Percentiles rank a stretch among this genome's conserved stretches.
phyloP scores from a whole-genome alignment of 2,113 vertebrate species.

The Podilymbus podiceps region DNA sequence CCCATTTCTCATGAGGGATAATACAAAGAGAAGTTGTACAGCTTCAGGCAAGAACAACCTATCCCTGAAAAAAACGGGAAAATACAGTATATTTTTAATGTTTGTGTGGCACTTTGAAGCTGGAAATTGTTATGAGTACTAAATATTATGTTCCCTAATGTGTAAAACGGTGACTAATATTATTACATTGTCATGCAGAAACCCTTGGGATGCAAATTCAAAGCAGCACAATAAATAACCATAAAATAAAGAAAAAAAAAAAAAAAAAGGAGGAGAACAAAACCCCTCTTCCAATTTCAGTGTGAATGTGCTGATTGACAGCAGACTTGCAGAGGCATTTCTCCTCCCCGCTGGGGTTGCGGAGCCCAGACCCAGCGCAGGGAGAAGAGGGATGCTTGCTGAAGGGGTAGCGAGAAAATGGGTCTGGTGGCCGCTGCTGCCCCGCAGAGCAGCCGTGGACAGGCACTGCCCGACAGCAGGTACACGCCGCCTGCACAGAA shows the following conservation, averaged over 20 bases:
- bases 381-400: background rate
- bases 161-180: constrained; percentile 36
- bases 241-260: background rate
- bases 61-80: background rate
- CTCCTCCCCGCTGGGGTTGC: background rate
- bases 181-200: constrained; percentile 35
- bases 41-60: constrained; percentile 18
- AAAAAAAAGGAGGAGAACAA: background rate
- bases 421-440: background rate
- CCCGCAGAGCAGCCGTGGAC: background rate
- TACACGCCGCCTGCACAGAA: background rate
- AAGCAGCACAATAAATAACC: constrained; percentile 27
- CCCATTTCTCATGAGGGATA: background rate
- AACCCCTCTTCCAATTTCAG: background rate
- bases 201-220: constrained; percentile 36
- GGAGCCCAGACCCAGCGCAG: background rate
- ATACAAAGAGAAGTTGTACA: background rate
- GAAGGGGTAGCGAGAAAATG: background rate
- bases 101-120: constrained; percentile 21
- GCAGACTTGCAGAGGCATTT: background rate
- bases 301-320: background rate
- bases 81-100: background rate
- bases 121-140: constrained; percentile 10
- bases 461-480: background rate
- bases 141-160: constrained; percentile 58